phyloP scores from a whole-genome alignment of 2,888 invertebrate species.

The Phaedon cochleariae region DNA sequence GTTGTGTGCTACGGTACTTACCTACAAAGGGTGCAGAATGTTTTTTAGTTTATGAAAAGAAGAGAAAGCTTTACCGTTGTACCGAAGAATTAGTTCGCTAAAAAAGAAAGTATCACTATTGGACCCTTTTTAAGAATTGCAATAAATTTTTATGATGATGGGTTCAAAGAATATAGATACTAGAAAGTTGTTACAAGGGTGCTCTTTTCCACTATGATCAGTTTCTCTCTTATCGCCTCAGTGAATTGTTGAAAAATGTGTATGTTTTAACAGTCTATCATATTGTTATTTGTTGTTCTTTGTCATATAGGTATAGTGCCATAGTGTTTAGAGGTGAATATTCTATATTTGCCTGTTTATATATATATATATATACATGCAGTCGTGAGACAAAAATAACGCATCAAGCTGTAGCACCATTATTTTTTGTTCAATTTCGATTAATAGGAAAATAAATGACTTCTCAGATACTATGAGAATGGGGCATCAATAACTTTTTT shows the following conservation, averaged over 20 bases:
- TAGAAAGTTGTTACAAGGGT: not conserved
- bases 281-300: no score
- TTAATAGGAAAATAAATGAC: no score
- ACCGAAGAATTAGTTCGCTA: not conserved
- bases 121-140: not conserved
- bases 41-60: not conserved
- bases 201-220: not conserved
- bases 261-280: conserved; percentile 21
- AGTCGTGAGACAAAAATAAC: no score
- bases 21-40: conserved; percentile 27
- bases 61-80: conserved; percentile 1
- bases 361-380: no score
- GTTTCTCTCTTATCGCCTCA: not conserved
- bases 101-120: not conserved
- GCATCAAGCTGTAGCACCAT: no score
- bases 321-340: no score
- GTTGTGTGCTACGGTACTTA: conserved; percentile 23
- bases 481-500: no score
- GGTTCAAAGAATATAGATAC: not conserved
- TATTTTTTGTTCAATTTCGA: no score
- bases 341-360: no score
- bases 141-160: not conserved
- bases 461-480: no score
- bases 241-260: not conserved
- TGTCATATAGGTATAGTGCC: no score